phyloP scores from a whole-genome alignment of 2,888 invertebrate genomes.

The Chrysomela aeneicollis region DNA sequence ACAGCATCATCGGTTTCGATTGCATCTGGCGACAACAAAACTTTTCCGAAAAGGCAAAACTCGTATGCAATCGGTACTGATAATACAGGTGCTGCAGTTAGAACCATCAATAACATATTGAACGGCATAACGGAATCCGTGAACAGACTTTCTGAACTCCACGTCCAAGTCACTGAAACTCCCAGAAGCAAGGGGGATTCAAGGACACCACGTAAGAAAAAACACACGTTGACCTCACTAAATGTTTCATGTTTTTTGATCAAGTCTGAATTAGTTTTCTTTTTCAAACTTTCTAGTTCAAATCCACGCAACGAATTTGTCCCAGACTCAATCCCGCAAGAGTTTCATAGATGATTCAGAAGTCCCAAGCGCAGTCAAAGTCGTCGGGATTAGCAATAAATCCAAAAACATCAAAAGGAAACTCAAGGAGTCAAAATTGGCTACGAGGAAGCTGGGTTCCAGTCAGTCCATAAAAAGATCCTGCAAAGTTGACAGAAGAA shows the following conservation, averaged over 20 bases:
- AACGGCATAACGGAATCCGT: conserved; percentile 58
- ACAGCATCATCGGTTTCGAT: conserved; percentile 26
- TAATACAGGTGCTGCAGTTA: conserved; percentile 54
- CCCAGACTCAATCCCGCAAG: not conserved
- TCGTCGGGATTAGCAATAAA: conserved; percentile 19
- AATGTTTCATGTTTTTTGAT: too few species aligned
- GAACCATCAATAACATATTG: conserved; percentile 57
- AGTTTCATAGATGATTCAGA: not conserved
- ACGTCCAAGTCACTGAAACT: conserved; percentile 45
- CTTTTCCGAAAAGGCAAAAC: conserved; percentile 46
- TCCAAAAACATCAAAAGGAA: conserved; percentile 29
- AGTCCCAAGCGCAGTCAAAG: not conserved
- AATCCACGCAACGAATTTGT: not conserved
- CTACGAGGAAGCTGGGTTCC: conserved; percentile 7
- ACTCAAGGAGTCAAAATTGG: conserved; percentile 21
- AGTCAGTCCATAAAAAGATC: conserved; percentile 10
- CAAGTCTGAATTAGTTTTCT: too few species aligned
- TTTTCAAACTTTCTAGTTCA: not conserved
- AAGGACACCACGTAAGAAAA: conserved; percentile 29
- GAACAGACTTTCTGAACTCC: conserved; percentile 55
- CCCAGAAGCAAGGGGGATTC: conserved; percentile 32
- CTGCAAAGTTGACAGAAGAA: conserved; percentile 9
- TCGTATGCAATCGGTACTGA: conserved; percentile 54
- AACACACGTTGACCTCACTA: too few species aligned
- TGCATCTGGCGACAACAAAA: conserved; percentile 21